Evolutionary conservation across 2,797 vertebrate species (phyloP).

Genomic region (Syngnathus rostellatus): DNA sequence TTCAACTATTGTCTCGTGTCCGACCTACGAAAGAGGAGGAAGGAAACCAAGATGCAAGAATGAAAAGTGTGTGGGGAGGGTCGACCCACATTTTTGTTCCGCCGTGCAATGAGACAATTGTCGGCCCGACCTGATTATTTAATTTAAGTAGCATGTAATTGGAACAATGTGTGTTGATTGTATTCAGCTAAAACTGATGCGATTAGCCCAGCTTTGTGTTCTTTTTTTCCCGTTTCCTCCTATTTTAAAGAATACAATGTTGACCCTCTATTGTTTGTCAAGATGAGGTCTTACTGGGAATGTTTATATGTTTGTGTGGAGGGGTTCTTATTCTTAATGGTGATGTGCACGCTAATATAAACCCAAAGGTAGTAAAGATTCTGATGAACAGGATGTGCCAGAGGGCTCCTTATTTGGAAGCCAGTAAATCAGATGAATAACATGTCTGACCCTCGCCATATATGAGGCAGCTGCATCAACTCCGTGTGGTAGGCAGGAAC

Average conservation of each 20-base stretch:
- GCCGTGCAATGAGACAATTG: conserved; percentile 44
- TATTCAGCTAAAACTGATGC: conserved; percentile 38
- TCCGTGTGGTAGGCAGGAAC: conserved; percentile 18
- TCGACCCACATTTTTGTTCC: conserved; percentile 57
- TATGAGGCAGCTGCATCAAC: conserved; percentile 33
- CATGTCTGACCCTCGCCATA: conserved; percentile 32
- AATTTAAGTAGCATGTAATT: conserved; percentile 49
- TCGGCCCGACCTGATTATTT: conserved; percentile 42
- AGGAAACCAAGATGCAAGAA: conserved; percentile 50
- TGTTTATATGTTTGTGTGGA: neutral
- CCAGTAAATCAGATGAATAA: conserved; percentile 47
- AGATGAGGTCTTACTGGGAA: conserved; percentile 1
- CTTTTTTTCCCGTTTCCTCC: conserved; percentile 1
- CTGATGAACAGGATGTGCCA: conserved; percentile 33
- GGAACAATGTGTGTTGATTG: conserved; percentile 60
- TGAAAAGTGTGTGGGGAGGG: conserved; percentile 28
- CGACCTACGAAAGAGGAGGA: conserved; percentile 30
- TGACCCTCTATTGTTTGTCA: neutral
- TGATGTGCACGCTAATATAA: neutral
- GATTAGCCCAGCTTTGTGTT: conserved; percentile 49
- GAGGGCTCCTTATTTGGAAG: conserved; percentile 15
- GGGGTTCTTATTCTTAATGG: neutral
- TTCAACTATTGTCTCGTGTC: conserved; percentile 18
- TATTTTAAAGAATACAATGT: neutral
- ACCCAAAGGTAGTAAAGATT: conserved; percentile 10